Evolutionary conservation across 2,113 vertebrate genomes (phyloP).

Genomic region (Equus quagga): DNA sequence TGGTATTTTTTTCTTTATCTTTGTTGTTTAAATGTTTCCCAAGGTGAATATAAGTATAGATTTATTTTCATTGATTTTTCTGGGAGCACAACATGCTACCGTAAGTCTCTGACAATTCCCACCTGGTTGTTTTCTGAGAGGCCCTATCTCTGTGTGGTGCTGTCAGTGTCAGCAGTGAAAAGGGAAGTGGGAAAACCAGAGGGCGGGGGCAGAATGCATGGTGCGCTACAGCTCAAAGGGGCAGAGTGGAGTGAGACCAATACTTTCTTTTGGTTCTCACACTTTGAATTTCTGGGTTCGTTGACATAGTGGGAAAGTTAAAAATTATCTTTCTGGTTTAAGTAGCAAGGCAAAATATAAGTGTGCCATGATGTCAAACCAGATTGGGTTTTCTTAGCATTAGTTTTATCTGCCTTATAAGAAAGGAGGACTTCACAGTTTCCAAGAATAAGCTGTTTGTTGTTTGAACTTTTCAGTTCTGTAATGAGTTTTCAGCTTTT

Average conservation of each 20-base stretch:
- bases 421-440: not conserved
- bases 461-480: not conserved
- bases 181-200: not conserved
- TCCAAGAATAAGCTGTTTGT: not conserved
- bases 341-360: not conserved
- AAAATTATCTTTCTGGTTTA: not conserved
- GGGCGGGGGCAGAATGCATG: not conserved
- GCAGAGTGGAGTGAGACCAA: not conserved
- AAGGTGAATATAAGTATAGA: not conserved
- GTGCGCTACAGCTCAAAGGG: not conserved
- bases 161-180: not conserved
- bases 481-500: not conserved
- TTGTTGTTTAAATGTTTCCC: conserved; percentile 55
- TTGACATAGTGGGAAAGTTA: not conserved
- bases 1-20: not conserved
- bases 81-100: conserved; percentile 16
- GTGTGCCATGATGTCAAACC: not conserved
- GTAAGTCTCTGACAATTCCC: not conserved
- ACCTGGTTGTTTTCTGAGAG: conserved; percentile 1
- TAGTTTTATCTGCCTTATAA: not conserved
- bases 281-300: not conserved
- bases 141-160: not conserved
- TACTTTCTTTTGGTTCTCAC: not conserved
- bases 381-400: not conserved
- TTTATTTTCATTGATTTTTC: conserved; percentile 47